Evolutionary conservation across 2,113 vertebrate species (phyloP).

Genomic region (Syngnathoides biaculeatus): DNA sequence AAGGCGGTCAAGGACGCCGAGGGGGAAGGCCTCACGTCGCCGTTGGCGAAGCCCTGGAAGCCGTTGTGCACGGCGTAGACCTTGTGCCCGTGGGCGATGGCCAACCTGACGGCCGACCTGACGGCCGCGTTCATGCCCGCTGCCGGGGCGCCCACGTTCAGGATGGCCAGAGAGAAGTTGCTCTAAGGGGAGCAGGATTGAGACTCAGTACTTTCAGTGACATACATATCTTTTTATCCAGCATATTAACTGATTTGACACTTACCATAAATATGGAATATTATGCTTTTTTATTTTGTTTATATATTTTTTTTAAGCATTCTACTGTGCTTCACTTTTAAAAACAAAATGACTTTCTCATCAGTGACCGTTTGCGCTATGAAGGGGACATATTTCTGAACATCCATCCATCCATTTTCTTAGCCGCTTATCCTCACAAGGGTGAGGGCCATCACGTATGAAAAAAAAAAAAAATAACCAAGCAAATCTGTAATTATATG

Average conservation of each 20-base stretch:
- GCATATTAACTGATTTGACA: no score
- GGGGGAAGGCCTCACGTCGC: conserved; percentile 69
- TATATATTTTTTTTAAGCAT: not conserved
- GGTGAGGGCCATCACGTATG: no score
- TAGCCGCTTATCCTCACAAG: no score
- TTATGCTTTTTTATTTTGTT: no score
- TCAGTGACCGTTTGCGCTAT: no score
- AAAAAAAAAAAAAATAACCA: no score
- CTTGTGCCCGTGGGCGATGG: conserved; percentile 81
- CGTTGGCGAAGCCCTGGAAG: conserved; percentile 86
- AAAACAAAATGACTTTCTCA: no score
- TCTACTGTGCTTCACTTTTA: no score
- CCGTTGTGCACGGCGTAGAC: conserved; percentile 84
- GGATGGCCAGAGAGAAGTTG: conserved; percentile 81
- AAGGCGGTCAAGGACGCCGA: not conserved
- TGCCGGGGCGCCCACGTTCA: conserved; percentile 90
- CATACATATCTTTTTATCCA: not conserved
- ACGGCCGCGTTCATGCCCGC: conserved; percentile 90
- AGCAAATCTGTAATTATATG: no score
- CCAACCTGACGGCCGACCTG: conserved; percentile 82
- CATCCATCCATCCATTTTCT: no score
- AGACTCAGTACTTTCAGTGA: not conserved
- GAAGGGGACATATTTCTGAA: no score
- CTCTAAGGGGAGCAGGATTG: conserved; percentile 52
- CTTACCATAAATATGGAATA: not conserved